Percentiles rank a stretch among this genome's conserved stretches.
Conservation (phyloP, 2,113 vertebrate genomes). For the Sorex araneus region DNA sequence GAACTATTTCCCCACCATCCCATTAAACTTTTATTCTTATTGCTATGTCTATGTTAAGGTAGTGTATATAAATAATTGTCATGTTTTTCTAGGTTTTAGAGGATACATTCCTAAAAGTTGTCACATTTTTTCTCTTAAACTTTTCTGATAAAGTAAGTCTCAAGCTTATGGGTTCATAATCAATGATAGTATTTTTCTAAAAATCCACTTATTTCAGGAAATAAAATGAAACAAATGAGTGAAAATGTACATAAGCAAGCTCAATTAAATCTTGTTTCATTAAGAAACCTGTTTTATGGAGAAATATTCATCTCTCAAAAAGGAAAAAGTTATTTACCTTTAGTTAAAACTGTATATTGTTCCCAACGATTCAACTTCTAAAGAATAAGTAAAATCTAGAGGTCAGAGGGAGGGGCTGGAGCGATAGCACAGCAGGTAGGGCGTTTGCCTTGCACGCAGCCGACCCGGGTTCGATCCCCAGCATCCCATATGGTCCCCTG, state of each 20-base stretch:
- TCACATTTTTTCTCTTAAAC: slow-evolving; percentile 18
- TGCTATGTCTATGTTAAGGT: too few relatives aligned
- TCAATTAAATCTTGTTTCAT: not conserved
- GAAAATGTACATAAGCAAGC: slow-evolving; percentile 37
- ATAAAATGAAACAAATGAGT: not conserved
- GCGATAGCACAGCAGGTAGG: too few relatives aligned
- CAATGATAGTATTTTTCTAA: not conserved
- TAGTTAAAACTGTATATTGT: slow-evolving; percentile 32
- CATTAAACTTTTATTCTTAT: too few relatives aligned
- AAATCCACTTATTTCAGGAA: not conserved
- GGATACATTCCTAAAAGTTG: slow-evolving; percentile 49
- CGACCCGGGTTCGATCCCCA: not conserved
- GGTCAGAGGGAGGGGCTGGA: too few relatives aligned
- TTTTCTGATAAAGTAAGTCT: slow-evolving; percentile 22
- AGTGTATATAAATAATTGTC: too few relatives aligned
- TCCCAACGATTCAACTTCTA: slow-evolving; percentile 74
- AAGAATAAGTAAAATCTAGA: slow-evolving; percentile 6
- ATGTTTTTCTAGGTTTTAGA: not conserved
- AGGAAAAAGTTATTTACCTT: not conserved
- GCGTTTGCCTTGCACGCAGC: too few relatives aligned
- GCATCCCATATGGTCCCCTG: slow-evolving; percentile 58
- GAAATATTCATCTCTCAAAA: slow-evolving; percentile 42
- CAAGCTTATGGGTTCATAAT: not conserved
- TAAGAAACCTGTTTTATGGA: slow-evolving; percentile 20
- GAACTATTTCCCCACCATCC: too few relatives aligned